phyloP scores from a whole-genome alignment of 2,797 vertebrate genomes.

The Oreochromis mossambicus region DNA sequence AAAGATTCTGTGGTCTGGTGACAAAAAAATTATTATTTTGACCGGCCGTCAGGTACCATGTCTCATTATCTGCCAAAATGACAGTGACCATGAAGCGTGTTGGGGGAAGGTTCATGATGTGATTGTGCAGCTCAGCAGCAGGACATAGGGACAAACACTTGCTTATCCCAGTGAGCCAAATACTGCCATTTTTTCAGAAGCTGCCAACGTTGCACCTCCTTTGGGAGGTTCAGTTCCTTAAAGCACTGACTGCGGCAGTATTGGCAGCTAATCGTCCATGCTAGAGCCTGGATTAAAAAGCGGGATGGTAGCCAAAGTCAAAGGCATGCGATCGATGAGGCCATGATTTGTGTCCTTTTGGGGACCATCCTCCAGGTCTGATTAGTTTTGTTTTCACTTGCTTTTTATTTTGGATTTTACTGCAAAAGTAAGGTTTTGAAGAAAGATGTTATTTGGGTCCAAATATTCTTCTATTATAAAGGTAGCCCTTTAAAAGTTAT shows the following conservation, averaged over 20 bases:
- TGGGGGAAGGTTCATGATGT: neutral
- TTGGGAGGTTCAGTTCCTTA: neutral
- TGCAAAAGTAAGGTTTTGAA: neutral
- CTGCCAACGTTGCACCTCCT: fast-evolving
- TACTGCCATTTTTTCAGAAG: neutral
- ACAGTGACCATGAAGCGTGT: neutral
- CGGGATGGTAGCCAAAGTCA: neutral
- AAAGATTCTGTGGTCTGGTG: neutral
- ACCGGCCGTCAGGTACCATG: neutral
- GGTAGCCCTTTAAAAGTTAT: neutral
- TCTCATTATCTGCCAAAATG: neutral
- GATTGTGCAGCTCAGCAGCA: neutral
- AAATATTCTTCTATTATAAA: neutral
- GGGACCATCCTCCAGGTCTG: neutral
- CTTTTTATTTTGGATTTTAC: neutral
- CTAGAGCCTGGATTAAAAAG: neutral
- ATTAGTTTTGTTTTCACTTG: neutral
- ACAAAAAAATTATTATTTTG: neutral
- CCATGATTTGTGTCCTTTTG: neutral
- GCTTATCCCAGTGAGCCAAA: neutral
- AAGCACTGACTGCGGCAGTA: neutral
- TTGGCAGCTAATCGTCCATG: neutral
- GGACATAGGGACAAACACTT: fast-evolving
- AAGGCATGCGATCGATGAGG: neutral
- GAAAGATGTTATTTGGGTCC: neutral